Base-by-base conservation (phyloP, 2,797 vertebrate genomes). In the Lacerta agilis region DNA sequence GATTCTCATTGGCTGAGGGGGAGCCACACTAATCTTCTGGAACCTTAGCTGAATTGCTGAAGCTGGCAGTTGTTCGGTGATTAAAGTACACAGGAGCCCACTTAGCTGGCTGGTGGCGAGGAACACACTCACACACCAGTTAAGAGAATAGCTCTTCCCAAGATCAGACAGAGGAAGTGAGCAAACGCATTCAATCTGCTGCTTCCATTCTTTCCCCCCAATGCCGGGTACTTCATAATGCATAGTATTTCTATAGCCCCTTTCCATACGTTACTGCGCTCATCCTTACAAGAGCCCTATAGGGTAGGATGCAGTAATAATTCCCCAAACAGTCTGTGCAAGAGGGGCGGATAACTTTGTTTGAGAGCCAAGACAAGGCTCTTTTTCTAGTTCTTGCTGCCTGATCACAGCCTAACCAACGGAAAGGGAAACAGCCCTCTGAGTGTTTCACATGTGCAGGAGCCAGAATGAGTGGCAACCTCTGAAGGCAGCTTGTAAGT, bases 41-140 rank as follows among this genome's bases (percentile, higher is more conserved):
- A 89, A 85, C 83, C 69, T 23, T 80, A 49, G 83, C 87, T 80
- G 87, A 89, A 89, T 89, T 89, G 83, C 87, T 75, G 87, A 75
- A 89, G 87, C 83, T 81, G 86, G 86, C 86, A 81, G 67, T 89
- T 80, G 83, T 75, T 64, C 25, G 58, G 83, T 85, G 87, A 89
- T 88, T 88, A 88, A 89, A 85, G 83, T 80, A 89, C 87, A 73
- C 87, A 80, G 83, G 83, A 85, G 87, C 77, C 87, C 87, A 85
- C 87, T 89, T 89, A 75, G 87, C 78, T 75, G 66, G 49, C 69
- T 85, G 76, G 36, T 80, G 66, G 38, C n/a, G 38, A 79, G 69
- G 76, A 84, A 15, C 27, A 49, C 67, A 38, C 20, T 73, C 20
- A 73, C 45, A 38, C 45, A 79, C 33, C 33, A 45, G 49, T 64